Evolutionary conservation across 2,888 invertebrate species (phyloP), one percentile per base, ranked within the genome.

Genomic region (Lypha dubia): DNA sequence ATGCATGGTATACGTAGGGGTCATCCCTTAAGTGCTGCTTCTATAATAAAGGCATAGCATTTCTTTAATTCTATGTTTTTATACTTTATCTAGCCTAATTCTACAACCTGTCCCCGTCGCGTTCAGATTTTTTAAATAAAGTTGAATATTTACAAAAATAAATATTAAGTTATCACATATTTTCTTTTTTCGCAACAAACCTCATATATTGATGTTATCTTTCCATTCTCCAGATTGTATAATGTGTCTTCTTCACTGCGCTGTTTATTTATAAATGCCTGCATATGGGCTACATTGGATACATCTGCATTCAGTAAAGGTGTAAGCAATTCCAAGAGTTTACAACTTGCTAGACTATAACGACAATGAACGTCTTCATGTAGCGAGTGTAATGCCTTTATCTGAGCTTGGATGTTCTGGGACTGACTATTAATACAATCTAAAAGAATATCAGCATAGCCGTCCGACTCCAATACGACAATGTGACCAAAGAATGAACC

Each of bases 401-500:
- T 93, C 89, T 95, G 95, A 32, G 94, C 93, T 87, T 89, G 89
- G 53, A 92, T 87, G 73, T 90, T 90, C 32, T 88, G 88, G 0
- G 87, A 70, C 15, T 90, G 89, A 44, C 89, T 91, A 5, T 77
- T 76, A 62, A 92, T 88, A 70, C 89, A 90, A 58, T 90, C 88
- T 79, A 90, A 83, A 60, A 92, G 75, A 63, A 91, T 89, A 88
- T 92, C 92, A 1, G 91, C 91, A 71, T 92, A 92, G 2, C 90
- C 90, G 86, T 94, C 94, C 84, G 95, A 95, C 20, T 95, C 94
- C 13, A 97, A 93, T 79, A 97, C 94, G 3, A 96, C 95, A 51
- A 97, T 94, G 91, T 98, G 98, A 0, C 98, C 98, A 91, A 97
- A 98, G 92, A 98, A 98, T 92, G 96, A 96, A n/a, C 98, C 98